phyloP scores from a whole-genome alignment of 2,113 vertebrate genomes.

The Acrocephalus kingi region DNA sequence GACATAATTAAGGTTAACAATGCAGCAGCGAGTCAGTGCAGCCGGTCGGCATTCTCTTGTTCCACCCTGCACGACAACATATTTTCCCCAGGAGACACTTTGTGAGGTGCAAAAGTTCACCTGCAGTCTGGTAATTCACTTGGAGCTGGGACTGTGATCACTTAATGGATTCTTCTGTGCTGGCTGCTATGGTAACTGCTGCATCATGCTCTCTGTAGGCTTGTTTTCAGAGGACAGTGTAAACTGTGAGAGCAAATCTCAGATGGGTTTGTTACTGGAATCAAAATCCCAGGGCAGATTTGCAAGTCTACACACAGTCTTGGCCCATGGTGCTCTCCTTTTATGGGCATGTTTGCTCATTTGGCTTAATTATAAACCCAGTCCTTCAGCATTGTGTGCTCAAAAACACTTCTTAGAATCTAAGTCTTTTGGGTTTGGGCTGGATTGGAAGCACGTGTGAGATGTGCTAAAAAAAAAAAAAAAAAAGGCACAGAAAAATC shows the following conservation, averaged over 20 bases:
- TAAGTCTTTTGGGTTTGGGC: not conserved
- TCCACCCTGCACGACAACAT: not conserved
- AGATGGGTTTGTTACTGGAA: constrained; percentile 43
- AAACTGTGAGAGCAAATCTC: constrained; percentile 32
- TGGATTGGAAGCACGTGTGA: not conserved
- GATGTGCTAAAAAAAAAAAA: not conserved
- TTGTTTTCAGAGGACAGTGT: constrained; percentile 4
- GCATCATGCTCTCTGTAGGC: constrained; percentile 14
- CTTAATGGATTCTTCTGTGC: constrained; percentile 50
- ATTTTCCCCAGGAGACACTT: constrained; percentile 46
- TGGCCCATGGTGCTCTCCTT: not conserved
- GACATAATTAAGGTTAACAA: constrained; percentile 54
- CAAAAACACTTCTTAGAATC: constrained; percentile 14
- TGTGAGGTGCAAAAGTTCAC: constrained; percentile 63
- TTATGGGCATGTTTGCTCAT: constrained; percentile 33
- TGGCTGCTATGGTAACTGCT: constrained; percentile 65
- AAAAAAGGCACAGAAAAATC: not conserved
- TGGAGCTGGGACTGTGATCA: constrained; percentile 18
- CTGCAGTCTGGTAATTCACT: constrained; percentile 60
- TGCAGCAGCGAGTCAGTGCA: not conserved
- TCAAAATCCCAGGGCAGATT: constrained; percentile 20
- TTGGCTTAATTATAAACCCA: constrained; percentile 13
- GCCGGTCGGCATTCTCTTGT: not conserved
- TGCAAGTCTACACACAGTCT: not conserved
- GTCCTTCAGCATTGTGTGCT: not conserved